Evolutionary conservation across 30 jellyfish, hydroid and myxozoan genomes (phyloP).

Genomic region (Sanderia malayensis): DNA sequence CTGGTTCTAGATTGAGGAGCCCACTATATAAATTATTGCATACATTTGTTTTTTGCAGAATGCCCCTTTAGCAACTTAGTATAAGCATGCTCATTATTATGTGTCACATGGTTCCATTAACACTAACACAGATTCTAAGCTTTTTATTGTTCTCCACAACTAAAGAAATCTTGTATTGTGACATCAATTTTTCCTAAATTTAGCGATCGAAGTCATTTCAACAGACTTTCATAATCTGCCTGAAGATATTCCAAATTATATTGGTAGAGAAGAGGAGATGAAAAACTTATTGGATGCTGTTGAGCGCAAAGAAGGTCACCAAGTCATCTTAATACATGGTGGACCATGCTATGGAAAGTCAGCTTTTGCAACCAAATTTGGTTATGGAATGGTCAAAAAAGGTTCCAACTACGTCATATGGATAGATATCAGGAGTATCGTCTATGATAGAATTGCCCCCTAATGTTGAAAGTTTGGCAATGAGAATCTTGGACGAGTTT

Average conservation of each 20-base stretch:
- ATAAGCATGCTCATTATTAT: no score
- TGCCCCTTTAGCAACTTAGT: no score
- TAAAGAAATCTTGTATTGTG: no score
- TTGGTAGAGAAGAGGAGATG: conserved; percentile 19
- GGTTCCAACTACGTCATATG: conserved; percentile 10
- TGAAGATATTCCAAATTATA: neutral
- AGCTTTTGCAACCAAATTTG: conserved; percentile 6
- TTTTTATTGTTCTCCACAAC: no score
- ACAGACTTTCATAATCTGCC: neutral
- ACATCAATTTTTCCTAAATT: no score
- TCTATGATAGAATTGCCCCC: neutral
- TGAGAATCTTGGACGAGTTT: neutral
- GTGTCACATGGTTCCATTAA: no score
- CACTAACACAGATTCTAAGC: no score
- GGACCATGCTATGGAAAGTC: conserved; percentile 27
- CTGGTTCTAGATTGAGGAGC: no score
- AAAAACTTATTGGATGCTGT: neutral
- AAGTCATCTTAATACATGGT: conserved; percentile 2
- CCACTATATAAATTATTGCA: no score
- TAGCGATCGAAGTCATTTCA: neutral
- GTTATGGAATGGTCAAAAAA: neutral
- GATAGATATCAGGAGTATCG: conserved; percentile 8
- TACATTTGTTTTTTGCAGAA: no score
- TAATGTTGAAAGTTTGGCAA: neutral
- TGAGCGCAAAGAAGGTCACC: neutral